phyloP scores from a whole-genome alignment of 92 coral and sea anemone species.

The Heteractis magnifica region DNA sequence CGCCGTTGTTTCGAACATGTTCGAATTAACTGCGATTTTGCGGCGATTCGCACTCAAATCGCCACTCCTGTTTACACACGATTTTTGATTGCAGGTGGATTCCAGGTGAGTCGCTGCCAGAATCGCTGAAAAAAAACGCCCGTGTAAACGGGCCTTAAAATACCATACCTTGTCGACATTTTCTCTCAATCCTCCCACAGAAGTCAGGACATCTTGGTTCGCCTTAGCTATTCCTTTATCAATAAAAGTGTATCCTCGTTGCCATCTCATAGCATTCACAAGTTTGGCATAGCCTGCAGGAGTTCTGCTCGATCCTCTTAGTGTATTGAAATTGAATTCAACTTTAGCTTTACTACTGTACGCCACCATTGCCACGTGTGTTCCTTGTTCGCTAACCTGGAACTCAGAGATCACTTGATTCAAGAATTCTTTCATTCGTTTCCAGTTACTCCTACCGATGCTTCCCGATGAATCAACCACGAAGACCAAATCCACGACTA shows the following conservation, averaged over 20 bases:
- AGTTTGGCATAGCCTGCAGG: conserved; percentile 1
- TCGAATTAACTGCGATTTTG: no score
- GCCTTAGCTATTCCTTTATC: conserved; percentile 48
- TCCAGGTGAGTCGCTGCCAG: no score
- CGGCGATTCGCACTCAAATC: no score
- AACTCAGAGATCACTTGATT: conserved; percentile 17
- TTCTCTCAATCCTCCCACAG: conserved; percentile 49
- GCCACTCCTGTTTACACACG: no score
- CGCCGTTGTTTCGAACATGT: no score
- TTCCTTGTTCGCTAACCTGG: conserved; percentile 25
- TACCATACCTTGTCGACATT: conserved; percentile 32
- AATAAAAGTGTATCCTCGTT: conserved; percentile 51
- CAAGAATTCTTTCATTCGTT: conserved; percentile 29
- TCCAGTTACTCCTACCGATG: conserved; percentile 49
- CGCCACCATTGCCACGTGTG: conserved; percentile 45
- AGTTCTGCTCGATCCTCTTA: conserved; percentile 19
- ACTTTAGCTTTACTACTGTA: conserved; percentile 40
- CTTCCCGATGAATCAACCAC: conserved; percentile 68
- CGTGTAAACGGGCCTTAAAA: not conserved
- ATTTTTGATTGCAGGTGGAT: no score
- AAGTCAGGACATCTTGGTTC: conserved; percentile 29
- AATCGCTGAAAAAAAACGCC: no score
- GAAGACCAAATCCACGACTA: conserved; percentile 44
- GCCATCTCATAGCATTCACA: conserved; percentile 25
- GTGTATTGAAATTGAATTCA: conserved; percentile 50